These are phyloP conservation scores for Clostera curtula DNA, from an alignment of 2,888 invertebrate genomes.

Conservation along the genomic window DNA sequence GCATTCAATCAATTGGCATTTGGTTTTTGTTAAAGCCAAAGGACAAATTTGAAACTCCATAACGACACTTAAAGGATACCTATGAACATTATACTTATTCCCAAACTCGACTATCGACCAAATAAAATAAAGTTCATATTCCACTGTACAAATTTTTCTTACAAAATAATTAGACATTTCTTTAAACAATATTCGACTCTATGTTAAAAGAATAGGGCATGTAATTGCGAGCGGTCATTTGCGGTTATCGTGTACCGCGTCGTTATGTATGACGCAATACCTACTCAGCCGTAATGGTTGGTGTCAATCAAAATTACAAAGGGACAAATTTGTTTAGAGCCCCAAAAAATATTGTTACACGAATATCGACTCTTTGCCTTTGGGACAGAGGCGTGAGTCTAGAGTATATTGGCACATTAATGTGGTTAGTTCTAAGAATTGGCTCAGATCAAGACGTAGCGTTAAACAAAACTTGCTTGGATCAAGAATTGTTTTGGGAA, in stretches of 20 bases:
- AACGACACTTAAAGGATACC: slow-evolving; percentile 13
- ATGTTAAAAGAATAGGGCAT: slow-evolving; percentile 13
- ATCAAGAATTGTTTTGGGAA: slow-evolving; percentile 23
- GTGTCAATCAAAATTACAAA: slow-evolving; percentile 73
- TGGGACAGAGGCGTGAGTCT: slow-evolving; percentile 19
- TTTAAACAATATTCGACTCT: too few species aligned
- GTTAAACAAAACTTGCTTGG: slow-evolving; percentile 42
- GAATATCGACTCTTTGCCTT: slow-evolving; percentile 35
- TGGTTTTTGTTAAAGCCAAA: neutral
- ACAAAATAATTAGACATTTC: slow-evolving; percentile 21
- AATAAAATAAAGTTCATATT: slow-evolving; percentile 23
- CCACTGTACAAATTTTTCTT: slow-evolving; percentile 22
- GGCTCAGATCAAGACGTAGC: slow-evolving; percentile 43
- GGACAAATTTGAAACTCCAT: slow-evolving; percentile 4
- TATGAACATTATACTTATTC: slow-evolving; percentile 11
- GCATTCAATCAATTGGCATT: slow-evolving; percentile 15
- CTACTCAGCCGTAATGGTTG: slow-evolving; percentile 67
- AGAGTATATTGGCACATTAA: slow-evolving; percentile 17
- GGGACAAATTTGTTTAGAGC: slow-evolving; percentile 51
- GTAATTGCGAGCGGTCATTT: slow-evolving; percentile 20
- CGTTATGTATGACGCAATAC: slow-evolving; percentile 66
- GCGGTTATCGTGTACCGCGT: slow-evolving; percentile 44
- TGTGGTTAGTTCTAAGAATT: slow-evolving; percentile 53
- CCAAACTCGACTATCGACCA: slow-evolving; percentile 16
- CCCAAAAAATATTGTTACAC: slow-evolving; percentile 29